phyloP scores from a whole-genome alignment of 2,113 vertebrate species.

The Boulengeromyrus knoepffleri region DNA sequence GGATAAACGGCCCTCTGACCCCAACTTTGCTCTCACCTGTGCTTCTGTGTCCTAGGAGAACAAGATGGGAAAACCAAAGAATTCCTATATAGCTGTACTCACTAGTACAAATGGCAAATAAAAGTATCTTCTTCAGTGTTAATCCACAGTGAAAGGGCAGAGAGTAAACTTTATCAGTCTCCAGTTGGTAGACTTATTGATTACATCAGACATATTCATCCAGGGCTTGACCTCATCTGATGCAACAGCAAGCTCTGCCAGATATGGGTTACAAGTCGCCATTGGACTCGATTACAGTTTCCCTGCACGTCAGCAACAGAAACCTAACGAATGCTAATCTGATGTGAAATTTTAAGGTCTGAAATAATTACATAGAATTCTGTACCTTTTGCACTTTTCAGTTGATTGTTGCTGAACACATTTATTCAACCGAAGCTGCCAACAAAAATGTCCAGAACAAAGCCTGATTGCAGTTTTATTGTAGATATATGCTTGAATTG shows the following conservation, averaged over 20 bases:
- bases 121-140: neutral
- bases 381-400: neutral
- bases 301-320: neutral
- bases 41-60: neutral
- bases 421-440: neutral
- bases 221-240: neutral
- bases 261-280: neutral
- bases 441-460: neutral
- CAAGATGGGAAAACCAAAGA: neutral
- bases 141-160: neutral
- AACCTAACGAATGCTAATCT: neutral
- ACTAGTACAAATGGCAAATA: neutral
- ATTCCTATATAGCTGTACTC: neutral
- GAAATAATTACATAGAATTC: neutral
- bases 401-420: neutral
- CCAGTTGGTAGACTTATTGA: neutral
- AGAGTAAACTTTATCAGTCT: neutral
- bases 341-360: neutral
- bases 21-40: neutral
- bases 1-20: neutral
- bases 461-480: neutral
- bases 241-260: neutral
- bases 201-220: neutral
- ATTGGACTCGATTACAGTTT: neutral
- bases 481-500: neutral